Conservation (phyloP, 2,113 vertebrate genomes). For the Alexandromys fortis region DNA sequence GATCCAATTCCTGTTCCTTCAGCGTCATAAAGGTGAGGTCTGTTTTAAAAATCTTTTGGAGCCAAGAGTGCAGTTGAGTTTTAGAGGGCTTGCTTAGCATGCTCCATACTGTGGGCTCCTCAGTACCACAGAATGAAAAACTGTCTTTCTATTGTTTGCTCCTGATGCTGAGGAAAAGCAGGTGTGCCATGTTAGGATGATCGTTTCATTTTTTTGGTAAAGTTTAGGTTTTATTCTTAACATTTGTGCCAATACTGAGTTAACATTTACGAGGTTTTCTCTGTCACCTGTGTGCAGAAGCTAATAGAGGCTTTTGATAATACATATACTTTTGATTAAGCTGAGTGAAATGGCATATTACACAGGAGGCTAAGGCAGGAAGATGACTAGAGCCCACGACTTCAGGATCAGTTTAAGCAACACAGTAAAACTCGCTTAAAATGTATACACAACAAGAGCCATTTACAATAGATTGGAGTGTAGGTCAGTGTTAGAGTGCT, state of each 20-base stretch:
- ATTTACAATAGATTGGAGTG: not conserved
- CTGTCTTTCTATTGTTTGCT: not conserved
- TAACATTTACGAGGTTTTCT: not conserved
- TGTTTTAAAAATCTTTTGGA: not conserved
- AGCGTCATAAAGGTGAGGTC: not conserved
- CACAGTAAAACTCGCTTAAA: not conserved
- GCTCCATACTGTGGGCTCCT: not conserved
- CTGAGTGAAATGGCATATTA: not conserved
- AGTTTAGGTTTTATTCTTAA: conserved; percentile 52
- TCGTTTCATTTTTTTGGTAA: conserved; percentile 15
- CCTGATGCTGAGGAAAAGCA: not conserved
- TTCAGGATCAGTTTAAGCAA: not conserved
- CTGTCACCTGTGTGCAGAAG: not conserved
- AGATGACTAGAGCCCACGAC: not conserved
- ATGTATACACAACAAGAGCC: not conserved
- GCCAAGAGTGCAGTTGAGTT: not conserved
- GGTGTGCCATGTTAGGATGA: not conserved
- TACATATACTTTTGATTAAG: not conserved
- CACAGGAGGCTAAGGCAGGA: not conserved
- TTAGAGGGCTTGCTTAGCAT: not conserved
- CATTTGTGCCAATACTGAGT: conserved; percentile 27
- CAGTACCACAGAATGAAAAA: no score
- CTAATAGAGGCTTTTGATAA: conserved; percentile 48
- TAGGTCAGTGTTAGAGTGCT: not conserved
- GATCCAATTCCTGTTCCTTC: not conserved